Evolutionary conservation across 2,888 invertebrate genomes (phyloP).

Genomic region (Cephus pygmeus): DNA sequence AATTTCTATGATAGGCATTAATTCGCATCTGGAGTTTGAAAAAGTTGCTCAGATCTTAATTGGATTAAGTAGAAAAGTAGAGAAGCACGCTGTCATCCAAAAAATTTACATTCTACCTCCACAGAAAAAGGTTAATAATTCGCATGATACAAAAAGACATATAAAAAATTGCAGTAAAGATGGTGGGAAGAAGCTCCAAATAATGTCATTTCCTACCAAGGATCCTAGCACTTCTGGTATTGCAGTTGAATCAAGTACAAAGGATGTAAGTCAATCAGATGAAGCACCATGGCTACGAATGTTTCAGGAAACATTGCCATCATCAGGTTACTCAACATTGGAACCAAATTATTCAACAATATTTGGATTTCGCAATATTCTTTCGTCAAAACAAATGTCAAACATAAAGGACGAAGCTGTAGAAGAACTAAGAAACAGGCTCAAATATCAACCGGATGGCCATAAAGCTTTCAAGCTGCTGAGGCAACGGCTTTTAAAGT

Average conservation of each 20-base stretch:
- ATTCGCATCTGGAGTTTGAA: constrained; percentile 21
- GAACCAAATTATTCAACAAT: constrained; percentile 31
- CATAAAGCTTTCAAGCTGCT: constrained; percentile 29
- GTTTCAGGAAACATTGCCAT: not conserved
- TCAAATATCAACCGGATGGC: constrained; percentile 2
- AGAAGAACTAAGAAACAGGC: not conserved
- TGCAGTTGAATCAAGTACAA: not conserved
- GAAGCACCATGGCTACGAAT: not conserved
- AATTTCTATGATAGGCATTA: constrained; percentile 28
- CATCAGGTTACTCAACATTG: not conserved
- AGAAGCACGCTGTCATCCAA: not conserved
- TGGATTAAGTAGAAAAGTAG: not conserved
- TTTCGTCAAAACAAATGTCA: constrained; percentile 12
- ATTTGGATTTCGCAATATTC: constrained; percentile 31
- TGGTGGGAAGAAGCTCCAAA: not conserved
- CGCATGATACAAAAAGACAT: no score
- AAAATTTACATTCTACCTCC: constrained; percentile 32
- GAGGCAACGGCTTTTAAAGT: constrained; percentile 45
- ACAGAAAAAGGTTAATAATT: not conserved
- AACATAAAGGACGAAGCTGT: constrained; percentile 2
- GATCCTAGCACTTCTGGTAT: not conserved
- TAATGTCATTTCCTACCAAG: not conserved
- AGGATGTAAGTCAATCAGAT: not conserved
- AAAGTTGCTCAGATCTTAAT: constrained; percentile 7
- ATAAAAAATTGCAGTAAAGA: not conserved